Conservation (phyloP, 1,140 invertebrate species). For the Lutraria rhynchaena region DNA sequence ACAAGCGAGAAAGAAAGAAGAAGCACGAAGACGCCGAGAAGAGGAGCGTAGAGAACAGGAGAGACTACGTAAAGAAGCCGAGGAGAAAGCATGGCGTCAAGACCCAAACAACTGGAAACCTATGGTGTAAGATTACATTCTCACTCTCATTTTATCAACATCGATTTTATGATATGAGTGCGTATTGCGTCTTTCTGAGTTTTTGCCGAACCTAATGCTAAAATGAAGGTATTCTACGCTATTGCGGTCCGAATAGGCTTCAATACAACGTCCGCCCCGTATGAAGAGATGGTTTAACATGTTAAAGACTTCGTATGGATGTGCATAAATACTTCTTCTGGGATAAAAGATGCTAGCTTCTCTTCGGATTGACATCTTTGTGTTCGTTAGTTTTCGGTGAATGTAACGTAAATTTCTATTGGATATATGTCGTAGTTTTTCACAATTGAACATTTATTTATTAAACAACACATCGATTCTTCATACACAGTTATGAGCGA, state of each 20-base stretch:
- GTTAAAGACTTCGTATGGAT: too few relatives aligned
- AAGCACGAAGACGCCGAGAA: constrained; percentile 1
- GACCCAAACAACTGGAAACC: constrained; percentile 36
- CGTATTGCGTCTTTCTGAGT: not conserved
- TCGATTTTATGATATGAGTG: not conserved
- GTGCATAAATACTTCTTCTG: too few relatives aligned
- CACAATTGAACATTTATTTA: too few relatives aligned
- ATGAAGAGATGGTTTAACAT: too few relatives aligned
- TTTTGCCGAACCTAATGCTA: not conserved
- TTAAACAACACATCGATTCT: too few relatives aligned
- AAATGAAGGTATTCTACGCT: not conserved
- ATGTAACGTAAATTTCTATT: too few relatives aligned
- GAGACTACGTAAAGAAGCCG: constrained; percentile 6
- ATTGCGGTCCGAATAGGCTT: not conserved
- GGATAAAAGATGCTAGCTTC: too few relatives aligned
- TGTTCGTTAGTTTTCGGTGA: too few relatives aligned
- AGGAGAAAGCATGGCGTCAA: constrained; percentile 15
- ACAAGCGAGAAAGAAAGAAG: not conserved
- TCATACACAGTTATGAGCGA: not conserved
- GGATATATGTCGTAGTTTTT: too few relatives aligned
- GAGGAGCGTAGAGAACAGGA: not conserved
- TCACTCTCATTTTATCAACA: too few relatives aligned
- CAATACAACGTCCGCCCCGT: not conserved
- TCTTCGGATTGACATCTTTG: too few relatives aligned
- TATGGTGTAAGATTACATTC: constrained; percentile 17